These are phyloP conservation scores for Leptinotarsa rubiginosa DNA, from an alignment of 2,888 invertebrate species.

Conservation along the genomic window DNA sequence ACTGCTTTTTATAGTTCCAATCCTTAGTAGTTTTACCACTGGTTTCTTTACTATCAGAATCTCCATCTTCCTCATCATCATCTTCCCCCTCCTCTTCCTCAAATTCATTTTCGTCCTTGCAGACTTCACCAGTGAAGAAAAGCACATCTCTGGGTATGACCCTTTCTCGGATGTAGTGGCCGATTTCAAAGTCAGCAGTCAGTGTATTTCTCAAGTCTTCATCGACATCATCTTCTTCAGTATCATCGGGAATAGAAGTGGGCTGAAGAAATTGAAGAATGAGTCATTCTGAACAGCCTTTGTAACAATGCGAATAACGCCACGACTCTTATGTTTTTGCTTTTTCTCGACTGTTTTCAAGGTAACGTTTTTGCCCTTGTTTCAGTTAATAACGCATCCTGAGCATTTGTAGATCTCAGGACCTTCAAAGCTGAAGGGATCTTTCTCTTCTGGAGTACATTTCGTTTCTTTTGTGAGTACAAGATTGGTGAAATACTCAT, in stretches of 20 bases:
- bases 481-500: constrained; percentile 89
- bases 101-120: constrained; percentile 81
- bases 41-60: constrained; percentile 64
- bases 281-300: constrained; percentile 98
- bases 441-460: constrained; percentile 86
- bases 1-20: constrained; percentile 64
- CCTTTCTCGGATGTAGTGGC: constrained; percentile 96
- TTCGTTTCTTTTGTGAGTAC: constrained; percentile 93
- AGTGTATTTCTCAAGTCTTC: constrained; percentile 85
- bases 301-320: too few species aligned
- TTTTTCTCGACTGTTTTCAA: constrained; percentile 96
- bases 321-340: constrained; percentile 97
- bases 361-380: constrained; percentile 93
- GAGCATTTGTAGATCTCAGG: constrained; percentile 93
- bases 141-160: constrained; percentile 97
- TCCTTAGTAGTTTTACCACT: constrained; percentile 58
- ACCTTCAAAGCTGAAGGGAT: constrained; percentile 92
- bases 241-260: constrained; percentile 90
- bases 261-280: constrained; percentile 99
- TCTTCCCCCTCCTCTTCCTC: constrained; percentile 87
- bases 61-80: constrained; percentile 80
- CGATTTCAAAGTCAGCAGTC: constrained; percentile 97
- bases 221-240: constrained; percentile 82
- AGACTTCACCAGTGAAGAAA: constrained; percentile 92
- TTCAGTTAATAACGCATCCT: constrained; percentile 97